Conservation (phyloP, 2,797 vertebrate species). For the Hemitrygon akajei region DNA sequence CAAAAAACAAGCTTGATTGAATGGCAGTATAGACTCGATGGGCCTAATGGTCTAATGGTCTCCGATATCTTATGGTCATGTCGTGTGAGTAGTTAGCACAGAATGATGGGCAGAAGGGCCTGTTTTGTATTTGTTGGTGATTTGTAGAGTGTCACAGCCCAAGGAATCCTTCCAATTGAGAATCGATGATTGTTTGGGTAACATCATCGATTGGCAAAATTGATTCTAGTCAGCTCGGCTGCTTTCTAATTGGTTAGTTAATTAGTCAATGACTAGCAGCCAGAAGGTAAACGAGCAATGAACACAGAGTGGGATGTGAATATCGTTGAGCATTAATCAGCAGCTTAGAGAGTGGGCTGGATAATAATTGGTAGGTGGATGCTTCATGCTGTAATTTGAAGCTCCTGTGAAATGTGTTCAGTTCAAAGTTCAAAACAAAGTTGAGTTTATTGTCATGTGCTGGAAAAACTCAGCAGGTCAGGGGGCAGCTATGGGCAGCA, state of each 20-base stretch:
- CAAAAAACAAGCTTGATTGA: too few species aligned
- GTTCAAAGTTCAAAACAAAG: too few species aligned
- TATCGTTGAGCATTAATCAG: background rate
- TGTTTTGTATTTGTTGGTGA: background rate
- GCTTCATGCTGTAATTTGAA: background rate
- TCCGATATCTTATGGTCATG: too few species aligned
- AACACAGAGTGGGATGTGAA: background rate
- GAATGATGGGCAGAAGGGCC: too few species aligned
- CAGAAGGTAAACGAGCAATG: background rate
- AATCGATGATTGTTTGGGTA: background rate
- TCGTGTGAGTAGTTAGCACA: too few species aligned
- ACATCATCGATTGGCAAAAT: background rate
- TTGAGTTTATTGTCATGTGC: too few species aligned
- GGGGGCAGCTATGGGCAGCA: too few species aligned
- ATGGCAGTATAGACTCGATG: too few species aligned
- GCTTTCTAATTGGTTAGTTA: background rate
- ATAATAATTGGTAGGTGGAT: background rate
- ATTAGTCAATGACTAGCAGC: background rate
- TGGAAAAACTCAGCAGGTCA: too few species aligned
- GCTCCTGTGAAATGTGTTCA: background rate
- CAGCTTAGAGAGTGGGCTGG: background rate
- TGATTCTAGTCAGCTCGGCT: background rate
- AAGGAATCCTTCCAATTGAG: too few species aligned
- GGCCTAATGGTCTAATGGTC: too few species aligned
- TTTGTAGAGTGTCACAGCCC: background rate